Evolutionary conservation across 2,888 invertebrate genomes (phyloP).

Genomic region (Oscheius sp.): DNA sequence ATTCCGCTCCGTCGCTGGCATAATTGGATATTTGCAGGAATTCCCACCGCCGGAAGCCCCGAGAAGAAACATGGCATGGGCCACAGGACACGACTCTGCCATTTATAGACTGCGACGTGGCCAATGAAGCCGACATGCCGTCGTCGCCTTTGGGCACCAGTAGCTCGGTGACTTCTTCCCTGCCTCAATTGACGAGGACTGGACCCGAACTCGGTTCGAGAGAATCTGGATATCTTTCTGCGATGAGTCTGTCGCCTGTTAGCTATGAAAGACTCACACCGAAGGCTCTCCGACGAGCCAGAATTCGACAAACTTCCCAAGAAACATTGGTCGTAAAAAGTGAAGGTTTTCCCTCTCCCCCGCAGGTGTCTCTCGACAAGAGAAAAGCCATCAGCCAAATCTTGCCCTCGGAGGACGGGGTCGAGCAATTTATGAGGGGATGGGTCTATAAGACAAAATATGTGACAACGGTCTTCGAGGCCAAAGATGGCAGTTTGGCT

Average conservation of each 20-base stretch:
- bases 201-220: slow-evolving; percentile 8
- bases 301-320: slow-evolving; percentile 32
- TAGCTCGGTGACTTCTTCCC: slow-evolving; percentile 5
- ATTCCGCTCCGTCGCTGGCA: slow-evolving; percentile 13
- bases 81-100: slow-evolving; percentile 3
- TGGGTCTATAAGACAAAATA: slow-evolving; percentile 63
- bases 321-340: slow-evolving; percentile 18
- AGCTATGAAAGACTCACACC: slow-evolving; percentile 29
- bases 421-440: slow-evolving; percentile 46
- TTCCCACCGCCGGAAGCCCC: slow-evolving; percentile 10
- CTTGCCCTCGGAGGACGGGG: slow-evolving; percentile 36
- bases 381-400: slow-evolving; percentile 14
- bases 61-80: slow-evolving; percentile 30
- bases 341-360: not conserved
- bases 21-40: slow-evolving; percentile 18
- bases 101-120: slow-evolving; percentile 28
- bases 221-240: slow-evolving; percentile 27
- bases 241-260: slow-evolving; percentile 15
- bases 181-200: slow-evolving; percentile 11
- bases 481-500: slow-evolving; percentile 55
- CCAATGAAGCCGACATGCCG: not conserved
- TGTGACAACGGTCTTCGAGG: slow-evolving; percentile 68
- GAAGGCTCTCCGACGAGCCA: slow-evolving; percentile 17
- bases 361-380: not conserved
- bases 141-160: slow-evolving; percentile 13